Percentiles rank a stretch among this genome's conserved stretches.
Evolutionary conservation across 2,888 invertebrate species (phyloP).

Genomic region (Mythimna loreyi): DNA sequence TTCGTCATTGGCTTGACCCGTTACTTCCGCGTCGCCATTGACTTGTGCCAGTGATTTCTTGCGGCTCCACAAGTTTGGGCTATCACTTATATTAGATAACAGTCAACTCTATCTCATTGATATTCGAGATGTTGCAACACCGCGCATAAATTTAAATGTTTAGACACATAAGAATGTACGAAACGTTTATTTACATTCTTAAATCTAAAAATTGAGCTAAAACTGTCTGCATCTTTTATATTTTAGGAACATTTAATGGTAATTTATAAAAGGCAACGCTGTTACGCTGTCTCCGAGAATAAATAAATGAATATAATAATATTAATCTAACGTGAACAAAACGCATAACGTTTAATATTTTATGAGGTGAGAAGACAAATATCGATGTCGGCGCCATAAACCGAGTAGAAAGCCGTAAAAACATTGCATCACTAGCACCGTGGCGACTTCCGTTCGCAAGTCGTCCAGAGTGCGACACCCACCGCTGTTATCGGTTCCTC

Average conservation of each 20-base stretch:
- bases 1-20: slow-evolving; percentile 69
- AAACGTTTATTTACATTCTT: slow-evolving; percentile 14
- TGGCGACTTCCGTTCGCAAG: slow-evolving; percentile 64
- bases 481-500: slow-evolving; percentile 56
- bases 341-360: slow-evolving; percentile 37
- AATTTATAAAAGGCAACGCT: background rate
- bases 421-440: slow-evolving; percentile 59
- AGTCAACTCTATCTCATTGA: slow-evolving; percentile 56
- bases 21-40: slow-evolving; percentile 70
- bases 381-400: slow-evolving; percentile 45
- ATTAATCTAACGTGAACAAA: slow-evolving; percentile 17
- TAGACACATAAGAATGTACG: slow-evolving; percentile 28
- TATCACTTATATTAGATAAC: slow-evolving; percentile 59
- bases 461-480: slow-evolving; percentile 57
- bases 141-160: slow-evolving; percentile 43
- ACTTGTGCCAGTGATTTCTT: slow-evolving; percentile 48
- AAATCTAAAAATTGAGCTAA: slow-evolving; percentile 6
- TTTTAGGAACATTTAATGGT: background rate
- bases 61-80: slow-evolving; percentile 54
- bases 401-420: slow-evolving; percentile 61
- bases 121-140: slow-evolving; percentile 46
- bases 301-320: slow-evolving; percentile 6
- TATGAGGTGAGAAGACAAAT: slow-evolving; percentile 51
- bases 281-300: background rate
- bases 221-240: background rate